These are phyloP conservation scores for Sinocyclocheilus rhinocerous DNA, from an alignment of 2,113 vertebrate species.

Conservation along the genomic window DNA sequence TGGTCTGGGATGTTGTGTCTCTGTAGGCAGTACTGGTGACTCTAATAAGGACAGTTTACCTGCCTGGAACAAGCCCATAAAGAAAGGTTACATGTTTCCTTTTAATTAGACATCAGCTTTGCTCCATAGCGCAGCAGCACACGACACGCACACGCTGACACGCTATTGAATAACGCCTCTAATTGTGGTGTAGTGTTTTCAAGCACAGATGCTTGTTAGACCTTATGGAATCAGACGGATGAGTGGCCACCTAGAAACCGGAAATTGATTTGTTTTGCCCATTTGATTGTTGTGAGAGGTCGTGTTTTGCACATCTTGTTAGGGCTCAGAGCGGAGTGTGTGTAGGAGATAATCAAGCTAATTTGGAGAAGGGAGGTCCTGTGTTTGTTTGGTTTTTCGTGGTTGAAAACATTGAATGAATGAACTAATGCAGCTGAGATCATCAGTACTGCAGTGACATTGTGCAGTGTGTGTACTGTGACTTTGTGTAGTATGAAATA, in stretches of 20 bases:
- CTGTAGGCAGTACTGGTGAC: background rate
- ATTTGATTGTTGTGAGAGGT: conserved; percentile 21
- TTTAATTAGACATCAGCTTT: conserved; percentile 32
- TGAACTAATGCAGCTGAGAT: background rate
- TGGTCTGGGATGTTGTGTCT: background rate
- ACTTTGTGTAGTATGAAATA: background rate
- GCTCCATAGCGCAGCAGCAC: background rate
- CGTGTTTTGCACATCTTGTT: conserved; percentile 1
- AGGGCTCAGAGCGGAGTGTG: background rate
- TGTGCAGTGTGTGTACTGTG: background rate
- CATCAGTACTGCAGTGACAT: background rate
- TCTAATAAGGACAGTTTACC: conserved; percentile 21
- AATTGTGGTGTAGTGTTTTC: conserved; percentile 22
- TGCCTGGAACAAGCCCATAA: conserved; percentile 5
- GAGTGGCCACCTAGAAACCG: conserved; percentile 10
- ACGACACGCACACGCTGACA: background rate
- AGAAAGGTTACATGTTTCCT: background rate
- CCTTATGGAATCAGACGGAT: conserved; percentile 4
- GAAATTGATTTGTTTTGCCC: conserved; percentile 31
- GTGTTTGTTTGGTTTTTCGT: background rate
- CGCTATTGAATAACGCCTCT: background rate
- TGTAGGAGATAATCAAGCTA: background rate
- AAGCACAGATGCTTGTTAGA: conserved; percentile 32
- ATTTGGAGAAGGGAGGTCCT: background rate
- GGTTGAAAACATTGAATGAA: background rate